A percentile compares a stretch with the other conserved stretches of the same genome.
These are phyloP conservation scores for Gorsachius magnificus DNA, from an alignment of 2,797 vertebrate species.

Conservation along the genomic window DNA sequence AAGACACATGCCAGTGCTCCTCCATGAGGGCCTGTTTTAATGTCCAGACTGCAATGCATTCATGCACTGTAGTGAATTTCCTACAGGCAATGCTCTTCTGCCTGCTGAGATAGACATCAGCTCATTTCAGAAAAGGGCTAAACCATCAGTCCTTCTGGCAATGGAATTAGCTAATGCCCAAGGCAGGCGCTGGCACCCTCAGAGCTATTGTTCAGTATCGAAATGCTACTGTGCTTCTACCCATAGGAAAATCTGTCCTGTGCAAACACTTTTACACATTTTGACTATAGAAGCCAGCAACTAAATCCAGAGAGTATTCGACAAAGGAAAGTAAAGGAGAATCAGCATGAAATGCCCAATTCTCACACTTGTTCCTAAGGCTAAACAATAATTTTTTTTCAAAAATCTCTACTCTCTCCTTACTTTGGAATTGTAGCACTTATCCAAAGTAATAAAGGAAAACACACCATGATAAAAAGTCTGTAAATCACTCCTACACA, in stretches of 20 bases:
- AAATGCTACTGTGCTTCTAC: background rate
- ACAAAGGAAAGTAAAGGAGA: background rate
- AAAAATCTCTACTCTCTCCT: background rate
- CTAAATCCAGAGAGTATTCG: background rate
- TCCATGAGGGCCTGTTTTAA: background rate
- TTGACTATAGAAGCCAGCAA: background rate
- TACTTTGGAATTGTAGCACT: background rate
- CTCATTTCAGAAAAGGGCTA: background rate
- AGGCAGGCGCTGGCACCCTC: background rate
- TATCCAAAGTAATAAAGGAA: background rate
- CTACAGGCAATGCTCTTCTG: background rate
- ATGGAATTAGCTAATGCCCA: background rate
- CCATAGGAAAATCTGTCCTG: background rate
- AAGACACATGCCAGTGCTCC: background rate
- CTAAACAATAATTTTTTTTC: background rate
- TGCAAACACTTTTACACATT: background rate
- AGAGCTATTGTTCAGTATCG: background rate
- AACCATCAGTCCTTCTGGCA: constrained; percentile 2
- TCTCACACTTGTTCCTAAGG: constrained; percentile 1
- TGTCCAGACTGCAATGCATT: background rate
- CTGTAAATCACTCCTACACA: background rate
- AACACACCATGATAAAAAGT: background rate
- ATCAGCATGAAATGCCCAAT: background rate
- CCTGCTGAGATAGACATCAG: background rate
- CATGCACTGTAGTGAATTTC: background rate